Evolutionary conservation across 2,888 invertebrate genomes (phyloP), one percentile per base, ranked within the genome.

Genomic region (Tortrix viridana): DNA sequence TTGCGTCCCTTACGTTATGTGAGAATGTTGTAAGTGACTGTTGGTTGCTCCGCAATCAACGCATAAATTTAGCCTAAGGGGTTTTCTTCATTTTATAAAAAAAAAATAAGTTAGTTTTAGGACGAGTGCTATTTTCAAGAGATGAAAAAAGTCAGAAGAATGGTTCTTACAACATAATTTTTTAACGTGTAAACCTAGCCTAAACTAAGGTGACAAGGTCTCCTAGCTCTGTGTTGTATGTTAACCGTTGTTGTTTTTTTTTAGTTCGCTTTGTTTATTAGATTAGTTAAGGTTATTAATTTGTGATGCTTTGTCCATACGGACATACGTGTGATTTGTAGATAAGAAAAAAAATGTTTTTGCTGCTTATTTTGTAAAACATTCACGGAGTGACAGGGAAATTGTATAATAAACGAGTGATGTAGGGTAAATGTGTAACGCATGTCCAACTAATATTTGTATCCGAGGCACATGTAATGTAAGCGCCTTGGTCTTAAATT

Each of bases 261-360:
- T 75, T 79, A 62, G 72, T 75, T 74, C 50, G 75, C 84, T 84
- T 85, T 87, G 88, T 81, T 80, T 79, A 77, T 79, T 74, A 73
- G 70, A 69, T 71, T 71, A 68, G 65, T 65, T 22, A 72, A 67
- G 61, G 70, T 68, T 65, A 59, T 63, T 60, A 65, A 68, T 68
- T 69, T 74, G 77, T 76, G 75, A 75, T 72, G 73, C 69, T 74
- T 73, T n/a, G 64, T 65, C 67, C 59, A 66, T 69, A 63, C 67
- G 68, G 62, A 68, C 59, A 66, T 69, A 63, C 67, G 68, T 64
- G 69, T 56, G 60, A 65, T 50, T 55, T 69, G 44, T 62, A 55
- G 58, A 48, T 67, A 63, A 41, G 44, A 44, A 16, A 22, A 37
- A 22, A 16, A 41, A 41, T 37, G 1, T 41, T 38, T 38, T 53